Conservation (phyloP, 1,140 invertebrate genomes). For the Anoplophora glabripennis region DNA sequence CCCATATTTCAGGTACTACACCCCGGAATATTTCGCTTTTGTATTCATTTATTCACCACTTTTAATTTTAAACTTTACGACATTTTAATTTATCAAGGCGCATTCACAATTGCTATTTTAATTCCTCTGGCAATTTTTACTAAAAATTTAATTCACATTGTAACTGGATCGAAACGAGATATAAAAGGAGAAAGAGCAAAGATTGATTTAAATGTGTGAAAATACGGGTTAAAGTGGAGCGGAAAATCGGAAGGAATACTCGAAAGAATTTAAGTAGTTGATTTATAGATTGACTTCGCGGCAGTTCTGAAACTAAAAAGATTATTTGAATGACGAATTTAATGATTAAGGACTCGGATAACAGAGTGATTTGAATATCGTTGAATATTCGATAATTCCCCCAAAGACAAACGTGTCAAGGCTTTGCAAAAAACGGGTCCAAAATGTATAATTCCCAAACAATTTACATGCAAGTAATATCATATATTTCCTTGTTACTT, state of each 20-base stretch:
- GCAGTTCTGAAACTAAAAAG: neutral
- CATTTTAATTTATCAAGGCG: conserved; percentile 2
- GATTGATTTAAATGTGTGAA: conserved; percentile 4
- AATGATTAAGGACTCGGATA: conserved; percentile 8
- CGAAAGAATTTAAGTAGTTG: conserved; percentile 5
- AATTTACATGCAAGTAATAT: no score
- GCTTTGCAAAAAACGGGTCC: no score
- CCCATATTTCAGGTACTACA: neutral
- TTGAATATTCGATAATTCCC: neutral
- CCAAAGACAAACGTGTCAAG: no score
- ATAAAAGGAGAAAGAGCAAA: neutral
- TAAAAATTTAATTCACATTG: no score
- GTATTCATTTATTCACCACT: conserved; percentile 12
- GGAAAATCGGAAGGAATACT: neutral
- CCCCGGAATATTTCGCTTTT: conserved; percentile 1
- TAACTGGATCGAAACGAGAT: no score
- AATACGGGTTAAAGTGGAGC: neutral
- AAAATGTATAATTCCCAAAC: no score
- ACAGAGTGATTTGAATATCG: conserved; percentile 3
- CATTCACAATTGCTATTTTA: no score
- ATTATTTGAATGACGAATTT: conserved; percentile 14
- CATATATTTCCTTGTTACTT: no score
- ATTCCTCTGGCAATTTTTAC: no score
- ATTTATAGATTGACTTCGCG: conserved; percentile 4
- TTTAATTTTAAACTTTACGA: conserved; percentile 12